phyloP scores from a whole-genome alignment of 1,140 invertebrate species.

The Penaeus japonicus region DNA sequence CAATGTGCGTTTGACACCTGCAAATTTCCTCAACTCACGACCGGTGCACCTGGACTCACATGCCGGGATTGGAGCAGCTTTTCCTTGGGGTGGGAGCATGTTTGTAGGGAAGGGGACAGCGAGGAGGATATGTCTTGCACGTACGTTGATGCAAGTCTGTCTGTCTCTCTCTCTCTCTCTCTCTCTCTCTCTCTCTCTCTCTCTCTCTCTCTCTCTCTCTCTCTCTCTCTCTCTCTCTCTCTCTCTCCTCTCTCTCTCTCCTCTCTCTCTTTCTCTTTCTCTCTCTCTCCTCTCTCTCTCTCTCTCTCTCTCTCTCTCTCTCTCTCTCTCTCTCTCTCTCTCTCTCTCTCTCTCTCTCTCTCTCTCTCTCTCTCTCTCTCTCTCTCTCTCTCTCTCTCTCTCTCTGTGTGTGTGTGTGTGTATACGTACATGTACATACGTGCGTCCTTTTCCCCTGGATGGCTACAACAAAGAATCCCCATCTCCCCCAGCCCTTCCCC shows the following conservation, averaged over 20 bases:
- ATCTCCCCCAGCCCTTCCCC: background rate
- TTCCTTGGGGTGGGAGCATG: background rate
- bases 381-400: too few relatives aligned
- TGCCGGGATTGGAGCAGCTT: background rate
- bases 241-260: too few relatives aligned
- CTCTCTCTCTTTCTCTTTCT: too few relatives aligned
- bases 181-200: conserved; percentile 2
- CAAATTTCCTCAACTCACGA: too few relatives aligned
- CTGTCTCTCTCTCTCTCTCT: conserved; percentile 7
- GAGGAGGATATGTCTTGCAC: background rate
- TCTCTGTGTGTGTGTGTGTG: too few relatives aligned
- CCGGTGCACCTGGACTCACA: background rate
- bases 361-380: too few relatives aligned
- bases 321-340: too few relatives aligned
- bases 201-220: background rate
- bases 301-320: too few relatives aligned
- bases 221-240: conserved; percentile 46
- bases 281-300: too few relatives aligned
- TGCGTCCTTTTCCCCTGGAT: background rate
- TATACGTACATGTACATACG: too few relatives aligned
- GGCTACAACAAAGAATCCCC: background rate
- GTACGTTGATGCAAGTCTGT: background rate
- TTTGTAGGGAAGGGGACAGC: background rate
- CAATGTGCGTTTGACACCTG: background rate
- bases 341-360: too few relatives aligned